Percentiles rank a stretch among this genome's conserved stretches.
Evolutionary conservation across 2,888 invertebrate genomes (phyloP).

Genomic region (Hypsopygia costalis): DNA sequence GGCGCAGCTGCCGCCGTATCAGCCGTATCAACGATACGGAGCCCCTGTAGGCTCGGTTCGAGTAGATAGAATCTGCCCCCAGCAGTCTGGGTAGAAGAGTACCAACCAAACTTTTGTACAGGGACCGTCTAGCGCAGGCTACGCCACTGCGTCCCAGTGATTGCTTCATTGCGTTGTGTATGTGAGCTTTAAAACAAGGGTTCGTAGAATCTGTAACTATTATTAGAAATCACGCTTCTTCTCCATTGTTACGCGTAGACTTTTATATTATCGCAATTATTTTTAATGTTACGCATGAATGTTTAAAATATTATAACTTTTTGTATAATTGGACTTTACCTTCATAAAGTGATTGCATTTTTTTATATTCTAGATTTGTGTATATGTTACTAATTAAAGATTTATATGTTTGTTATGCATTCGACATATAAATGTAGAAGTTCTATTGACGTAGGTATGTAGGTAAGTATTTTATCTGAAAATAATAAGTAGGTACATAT

Average conservation of each 20-base stretch:
- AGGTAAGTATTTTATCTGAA: slow-evolving; percentile 6
- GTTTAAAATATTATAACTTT: slow-evolving; percentile 18
- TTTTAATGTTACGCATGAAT: slow-evolving; percentile 13
- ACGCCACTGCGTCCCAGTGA: no score
- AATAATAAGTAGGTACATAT: not conserved
- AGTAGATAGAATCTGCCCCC: no score
- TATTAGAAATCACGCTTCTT: no score
- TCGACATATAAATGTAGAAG: slow-evolving; percentile 1
- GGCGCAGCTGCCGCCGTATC: no score
- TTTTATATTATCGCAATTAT: slow-evolving; percentile 15
- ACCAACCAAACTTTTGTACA: no score
- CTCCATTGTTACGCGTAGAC: not conserved
- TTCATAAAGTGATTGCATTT: slow-evolving; percentile 29
- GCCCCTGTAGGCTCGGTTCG: no score
- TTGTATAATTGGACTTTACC: slow-evolving; percentile 26
- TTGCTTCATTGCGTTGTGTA: no score
- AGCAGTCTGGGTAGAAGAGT: no score
- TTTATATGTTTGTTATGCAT: slow-evolving; percentile 20
- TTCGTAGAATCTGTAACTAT: no score
- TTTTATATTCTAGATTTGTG: slow-evolving; percentile 22
- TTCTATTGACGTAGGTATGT: slow-evolving; percentile 20
- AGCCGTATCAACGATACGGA: no score
- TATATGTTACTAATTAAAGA: slow-evolving; percentile 25
- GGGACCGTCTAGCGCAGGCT: no score
- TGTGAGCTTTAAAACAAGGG: no score